These are phyloP conservation scores for Scyliorhinus canicula DNA, from an alignment of 2,797 vertebrate species.

Conservation along the genomic window DNA sequence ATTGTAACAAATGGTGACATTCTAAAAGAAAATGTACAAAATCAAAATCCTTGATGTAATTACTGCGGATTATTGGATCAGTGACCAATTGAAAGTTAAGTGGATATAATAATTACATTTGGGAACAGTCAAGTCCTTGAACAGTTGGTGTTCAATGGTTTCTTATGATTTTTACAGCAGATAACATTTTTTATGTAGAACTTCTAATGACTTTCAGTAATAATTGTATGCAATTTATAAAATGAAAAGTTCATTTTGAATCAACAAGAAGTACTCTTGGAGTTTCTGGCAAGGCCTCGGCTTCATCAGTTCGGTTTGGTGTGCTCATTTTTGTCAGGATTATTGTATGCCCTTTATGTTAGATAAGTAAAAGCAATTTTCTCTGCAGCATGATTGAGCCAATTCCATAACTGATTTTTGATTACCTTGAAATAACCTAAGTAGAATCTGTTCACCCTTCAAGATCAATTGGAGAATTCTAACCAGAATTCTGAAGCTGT, in stretches of 20 bases:
- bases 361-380: neutral
- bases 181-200: neutral
- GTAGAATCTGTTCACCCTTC: neutral
- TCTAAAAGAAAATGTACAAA: neutral
- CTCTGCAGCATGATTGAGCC: neutral
- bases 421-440: neutral
- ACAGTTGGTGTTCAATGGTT: neutral
- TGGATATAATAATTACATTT: neutral
- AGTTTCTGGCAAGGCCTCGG: neutral
- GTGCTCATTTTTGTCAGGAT: neutral
- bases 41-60: neutral
- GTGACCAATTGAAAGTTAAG: neutral
- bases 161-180: neutral
- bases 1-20: neutral
- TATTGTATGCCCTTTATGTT: neutral
- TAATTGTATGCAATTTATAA: conserved; percentile 10
- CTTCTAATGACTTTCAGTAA: neutral
- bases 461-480: neutral
- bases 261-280: neutral
- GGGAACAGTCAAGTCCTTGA: neutral
- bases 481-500: neutral
- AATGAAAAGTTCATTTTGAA: conserved; percentile 3
- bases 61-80: neutral
- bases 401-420: neutral
- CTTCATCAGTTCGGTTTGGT: neutral